These are phyloP conservation scores for Aurelia aurita DNA, from an alignment of 30 jellyfish, hydroid and myxozoan species.

Conservation along the genomic window DNA sequence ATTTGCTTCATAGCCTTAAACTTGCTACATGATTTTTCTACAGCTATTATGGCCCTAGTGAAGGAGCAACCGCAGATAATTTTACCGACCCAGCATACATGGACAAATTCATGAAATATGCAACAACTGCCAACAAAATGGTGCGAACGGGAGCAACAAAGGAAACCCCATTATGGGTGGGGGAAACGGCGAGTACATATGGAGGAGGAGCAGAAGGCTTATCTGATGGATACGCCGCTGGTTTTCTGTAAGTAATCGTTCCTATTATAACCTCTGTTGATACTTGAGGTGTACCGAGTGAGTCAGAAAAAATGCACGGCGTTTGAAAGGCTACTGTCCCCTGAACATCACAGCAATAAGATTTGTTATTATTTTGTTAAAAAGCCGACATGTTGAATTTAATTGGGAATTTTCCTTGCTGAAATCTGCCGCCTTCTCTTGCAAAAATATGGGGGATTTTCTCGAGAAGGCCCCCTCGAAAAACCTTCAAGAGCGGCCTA, in stretches of 20 bases:
- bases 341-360: no score
- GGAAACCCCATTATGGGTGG: constrained; percentile 79
- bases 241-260: constrained; percentile 57
- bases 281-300: no score
- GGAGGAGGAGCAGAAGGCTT: constrained; percentile 79
- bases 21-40: neutral
- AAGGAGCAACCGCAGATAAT: constrained; percentile 61
- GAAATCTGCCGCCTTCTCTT: no score
- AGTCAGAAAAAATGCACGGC: no score
- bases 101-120: constrained; percentile 66
- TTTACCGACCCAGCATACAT: constrained; percentile 74
- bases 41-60: constrained; percentile 87
- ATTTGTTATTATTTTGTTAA: no score
- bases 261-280: no score
- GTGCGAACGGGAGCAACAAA: constrained; percentile 36
- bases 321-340: no score
- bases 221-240: constrained; percentile 83
- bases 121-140: constrained; percentile 44
- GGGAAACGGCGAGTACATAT: constrained; percentile 91
- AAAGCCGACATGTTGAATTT: no score
- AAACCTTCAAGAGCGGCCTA: no score
- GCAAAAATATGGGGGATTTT: no score
- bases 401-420: no score
- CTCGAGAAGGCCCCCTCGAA: no score
- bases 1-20: neutral